Base-by-base conservation (phyloP, 2,888 invertebrate genomes). In the Nasonia oneida region DNA sequence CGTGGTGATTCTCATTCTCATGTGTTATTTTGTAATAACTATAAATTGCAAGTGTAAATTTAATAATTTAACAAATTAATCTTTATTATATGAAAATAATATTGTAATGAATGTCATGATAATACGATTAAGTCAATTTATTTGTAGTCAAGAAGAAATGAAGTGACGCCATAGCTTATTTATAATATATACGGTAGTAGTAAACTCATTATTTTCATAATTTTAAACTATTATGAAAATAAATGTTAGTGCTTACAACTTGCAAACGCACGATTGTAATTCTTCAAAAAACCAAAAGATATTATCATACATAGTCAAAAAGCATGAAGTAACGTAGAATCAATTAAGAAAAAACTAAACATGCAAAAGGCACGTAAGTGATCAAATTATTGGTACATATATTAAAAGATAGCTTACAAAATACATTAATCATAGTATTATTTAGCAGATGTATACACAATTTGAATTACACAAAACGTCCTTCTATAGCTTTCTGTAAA, bases 321-420 rank as follows among this genome's bases (percentile, higher is more conserved):
- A 42, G 42, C 10, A 81, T 73, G 18, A 42, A 4, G 53, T 53
- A 70, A 82, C 53, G 15, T 3, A 61, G 12, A 71, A 77, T 53
- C 15, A 76, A 10, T 57, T 53, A 81, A 53, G 23, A 10, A 81
- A 74, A 71, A 18, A 85, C 12, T 39, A 80, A 80, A 14, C 82
- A 82, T 79, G 57, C n/a, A 79, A 79, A 76, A 85, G 76, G 67
- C 74, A 79, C 53, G 57, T 84, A 85, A 85, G 87, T 87, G 82
- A 87, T 88, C 64, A 86, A 88, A 87, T 87, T 80, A 86, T 29
- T 29, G 29, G 79, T 83, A 87, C 89, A 89, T 88, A 89, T 88
- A 89, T 87, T 89, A 87, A 89, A 90, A 88, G 89, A 88, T 88
- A 89, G 90, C 85, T 90, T 90, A 89, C 88, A 90, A 91, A 89